Percentiles rank a stretch among this genome's conserved stretches.
These are phyloP conservation scores for Diplazon laetatorius DNA, from an alignment of 2,888 invertebrate genomes.

Conservation along the genomic window DNA sequence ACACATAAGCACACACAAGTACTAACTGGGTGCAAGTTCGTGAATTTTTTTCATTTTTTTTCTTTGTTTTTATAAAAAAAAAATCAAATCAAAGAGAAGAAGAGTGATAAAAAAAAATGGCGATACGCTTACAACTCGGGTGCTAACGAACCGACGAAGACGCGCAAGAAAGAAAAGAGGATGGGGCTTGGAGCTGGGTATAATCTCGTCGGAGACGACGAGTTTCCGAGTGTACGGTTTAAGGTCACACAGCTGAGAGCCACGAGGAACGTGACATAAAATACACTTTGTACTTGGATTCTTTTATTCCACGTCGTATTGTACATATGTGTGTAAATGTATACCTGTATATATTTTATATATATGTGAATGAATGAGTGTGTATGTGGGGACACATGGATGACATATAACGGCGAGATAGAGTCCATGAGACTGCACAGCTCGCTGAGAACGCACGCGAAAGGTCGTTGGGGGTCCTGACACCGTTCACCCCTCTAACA, in stretches of 20 bases:
- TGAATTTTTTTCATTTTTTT: too few relatives aligned
- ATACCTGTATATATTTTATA: too few relatives aligned
- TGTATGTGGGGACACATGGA: neutral
- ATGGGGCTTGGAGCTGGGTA: slow-evolving; percentile 7
- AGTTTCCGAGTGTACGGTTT: slow-evolving; percentile 41
- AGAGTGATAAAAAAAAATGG: slow-evolving; percentile 20
- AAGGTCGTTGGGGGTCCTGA: slow-evolving; percentile 48
- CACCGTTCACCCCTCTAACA: slow-evolving; percentile 38
- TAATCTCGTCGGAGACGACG: slow-evolving; percentile 12
- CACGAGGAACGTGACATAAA: slow-evolving; percentile 40
- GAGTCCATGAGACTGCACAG: slow-evolving; percentile 29
- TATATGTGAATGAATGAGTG: neutral
- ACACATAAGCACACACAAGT: too few relatives aligned
- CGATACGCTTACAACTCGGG: slow-evolving; percentile 39
- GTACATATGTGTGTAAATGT: neutral
- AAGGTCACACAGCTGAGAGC: slow-evolving; percentile 36
- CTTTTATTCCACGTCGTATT: slow-evolving; percentile 12
- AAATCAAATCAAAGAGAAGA: slow-evolving; percentile 9
- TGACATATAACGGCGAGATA: neutral
- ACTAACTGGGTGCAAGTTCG: too few relatives aligned
- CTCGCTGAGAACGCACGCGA: slow-evolving; percentile 49
- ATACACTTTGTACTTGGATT: slow-evolving; percentile 25
- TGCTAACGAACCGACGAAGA: slow-evolving; percentile 58
- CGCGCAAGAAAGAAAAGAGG: slow-evolving; percentile 19
- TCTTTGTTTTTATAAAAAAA: too few relatives aligned